These are phyloP conservation scores for Apistogramma diplotaenia DNA, from an alignment of 2,113 vertebrate genomes.

Conservation along the genomic window DNA sequence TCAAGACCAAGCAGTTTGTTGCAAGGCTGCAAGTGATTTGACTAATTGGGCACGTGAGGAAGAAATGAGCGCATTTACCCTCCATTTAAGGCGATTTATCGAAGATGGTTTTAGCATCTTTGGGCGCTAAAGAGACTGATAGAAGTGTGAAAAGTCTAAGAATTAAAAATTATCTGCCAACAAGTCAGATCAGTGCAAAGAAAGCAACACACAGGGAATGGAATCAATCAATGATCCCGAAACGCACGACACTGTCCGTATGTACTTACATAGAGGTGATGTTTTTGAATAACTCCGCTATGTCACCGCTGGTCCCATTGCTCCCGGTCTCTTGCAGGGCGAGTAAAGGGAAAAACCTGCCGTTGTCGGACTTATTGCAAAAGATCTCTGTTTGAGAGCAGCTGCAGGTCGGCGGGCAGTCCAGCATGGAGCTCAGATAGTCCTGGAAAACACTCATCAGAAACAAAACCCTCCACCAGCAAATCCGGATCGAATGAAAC, in stretches of 20 bases:
- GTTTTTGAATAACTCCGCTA: constrained; percentile 94
- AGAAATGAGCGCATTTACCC: constrained; percentile 6
- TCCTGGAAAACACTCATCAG: constrained; percentile 90
- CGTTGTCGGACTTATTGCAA: constrained; percentile 95
- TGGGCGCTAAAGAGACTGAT: background rate
- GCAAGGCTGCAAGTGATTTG: background rate
- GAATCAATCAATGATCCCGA: constrained; percentile 33
- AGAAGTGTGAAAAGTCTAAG: constrained; percentile 21
- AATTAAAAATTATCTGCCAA: background rate
- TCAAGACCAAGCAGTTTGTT: constrained; percentile 23
- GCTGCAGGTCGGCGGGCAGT: constrained; percentile 96
- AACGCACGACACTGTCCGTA: constrained; percentile 32
- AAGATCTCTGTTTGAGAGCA: constrained; percentile 94
- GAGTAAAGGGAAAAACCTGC: constrained; percentile 93
- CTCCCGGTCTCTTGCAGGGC: constrained; percentile 88
- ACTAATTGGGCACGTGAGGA: background rate
- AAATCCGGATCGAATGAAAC: constrained; percentile 75
- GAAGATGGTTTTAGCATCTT: background rate
- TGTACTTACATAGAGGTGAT: constrained; percentile 95
- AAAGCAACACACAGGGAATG: constrained; percentile 31
- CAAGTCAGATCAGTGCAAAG: constrained; percentile 27
- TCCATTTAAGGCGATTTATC: no score
- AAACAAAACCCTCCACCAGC: constrained; percentile 95
- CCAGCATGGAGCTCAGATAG: constrained; percentile 93
- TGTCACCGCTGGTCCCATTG: constrained; percentile 87